Evolutionary conservation across 2,797 vertebrate genomes (phyloP), one percentile per base, ranked within the genome.

Genomic region (Yasuhikotakia modesta): DNA sequence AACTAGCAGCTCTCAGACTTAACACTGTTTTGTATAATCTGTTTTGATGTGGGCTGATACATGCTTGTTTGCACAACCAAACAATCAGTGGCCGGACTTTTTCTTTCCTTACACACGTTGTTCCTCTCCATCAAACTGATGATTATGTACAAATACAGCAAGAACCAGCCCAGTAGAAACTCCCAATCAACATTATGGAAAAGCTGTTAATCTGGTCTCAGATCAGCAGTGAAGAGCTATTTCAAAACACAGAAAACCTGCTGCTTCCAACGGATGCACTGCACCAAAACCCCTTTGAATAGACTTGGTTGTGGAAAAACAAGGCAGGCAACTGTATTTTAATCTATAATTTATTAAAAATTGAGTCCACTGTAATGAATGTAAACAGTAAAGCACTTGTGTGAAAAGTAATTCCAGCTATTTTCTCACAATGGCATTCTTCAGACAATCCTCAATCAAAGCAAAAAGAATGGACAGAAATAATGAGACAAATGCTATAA

Each of bases 301-400:
- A 8, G 50, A 43, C 6, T 35, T 48, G 19, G n/a, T 77, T 60
- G 21, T 22, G 66, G 22, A 75, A 63, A 70, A 65, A 66, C 61
- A 48, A 22, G 22, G 17, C 70, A 86, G 77, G 66, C 69, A 79
- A 79, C 87, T 87, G 80, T 75, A 58, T 60, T 77, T 61, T 79
- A 83, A 83, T 86, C 84, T 71, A 69, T 75, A 79, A 81, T 64
- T 74, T 72, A 73, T 80, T 63, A 78, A 70, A 32, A 77, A 84
- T 80, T 67, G 39, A 32, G 53, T 57, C 58, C 27, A 55, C 32
- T 11, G 32, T 77, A 81, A 79, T 71, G 39, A 66, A 72, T 30
- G 55, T 65, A 58, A 76, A 55, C 57, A 27, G 48, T 45, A 16
- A 63, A 55, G 55, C 46, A 64, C 57, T 80, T 70, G 55, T 70